Conservation (phyloP, 2,888 invertebrate genomes). For the Aethes cnicana region DNA sequence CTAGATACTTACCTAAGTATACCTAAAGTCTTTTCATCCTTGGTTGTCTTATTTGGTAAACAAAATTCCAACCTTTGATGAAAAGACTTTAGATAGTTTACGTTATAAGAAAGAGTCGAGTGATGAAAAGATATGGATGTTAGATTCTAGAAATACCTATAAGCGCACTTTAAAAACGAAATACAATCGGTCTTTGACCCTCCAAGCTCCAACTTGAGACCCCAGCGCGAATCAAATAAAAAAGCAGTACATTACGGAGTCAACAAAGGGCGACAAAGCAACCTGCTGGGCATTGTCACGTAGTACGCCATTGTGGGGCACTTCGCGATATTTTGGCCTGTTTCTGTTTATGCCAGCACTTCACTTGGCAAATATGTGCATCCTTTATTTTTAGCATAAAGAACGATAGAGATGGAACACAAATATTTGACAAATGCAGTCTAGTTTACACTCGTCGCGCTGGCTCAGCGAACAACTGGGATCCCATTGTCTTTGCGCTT, state of each 20-base stretch:
- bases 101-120: too few relatives aligned
- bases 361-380: conserved; percentile 9
- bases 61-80: too few relatives aligned
- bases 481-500: conserved; percentile 60
- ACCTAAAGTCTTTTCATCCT: too few relatives aligned
- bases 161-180: too few relatives aligned
- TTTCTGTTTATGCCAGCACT: conserved; percentile 41
- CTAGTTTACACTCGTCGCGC: conserved; percentile 47
- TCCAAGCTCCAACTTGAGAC: not conserved
- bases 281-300: conserved; percentile 80
- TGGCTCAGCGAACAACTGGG: conserved; percentile 69
- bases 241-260: conserved; percentile 74
- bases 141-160: too few relatives aligned
- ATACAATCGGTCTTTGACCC: not conserved
- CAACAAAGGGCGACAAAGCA: conserved; percentile 68
- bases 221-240: conserved; percentile 60
- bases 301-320: too few relatives aligned
- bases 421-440: not conserved
- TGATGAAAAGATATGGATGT: too few relatives aligned
- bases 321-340: conserved; percentile 80
- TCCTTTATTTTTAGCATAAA: too few relatives aligned
- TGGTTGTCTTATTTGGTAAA: too few relatives aligned
- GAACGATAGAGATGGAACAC: too few relatives aligned
- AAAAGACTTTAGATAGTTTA: too few relatives aligned
- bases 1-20: too few relatives aligned